phyloP scores from a whole-genome alignment of 2,888 invertebrate species.

The Parnassius smintheus region DNA sequence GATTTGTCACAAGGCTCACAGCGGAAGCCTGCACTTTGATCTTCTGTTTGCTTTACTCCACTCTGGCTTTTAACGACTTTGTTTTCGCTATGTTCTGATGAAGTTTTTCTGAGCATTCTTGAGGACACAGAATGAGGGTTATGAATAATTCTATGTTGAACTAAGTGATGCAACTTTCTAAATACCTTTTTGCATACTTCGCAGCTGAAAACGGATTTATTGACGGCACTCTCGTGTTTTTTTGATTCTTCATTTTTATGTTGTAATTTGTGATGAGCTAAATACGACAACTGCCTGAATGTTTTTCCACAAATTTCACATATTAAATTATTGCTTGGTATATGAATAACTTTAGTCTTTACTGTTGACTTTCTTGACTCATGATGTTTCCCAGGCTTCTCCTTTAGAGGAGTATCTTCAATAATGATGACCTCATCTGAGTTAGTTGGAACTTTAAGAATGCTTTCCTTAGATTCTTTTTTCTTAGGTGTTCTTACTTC shows the following conservation, averaged over 20 bases:
- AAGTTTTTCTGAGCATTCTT: conserved; percentile 55
- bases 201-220: conserved; percentile 60
- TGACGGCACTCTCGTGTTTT: conserved; percentile 38
- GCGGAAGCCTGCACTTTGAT: conserved; percentile 67
- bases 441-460: conserved; percentile 39
- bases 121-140: conserved; percentile 45
- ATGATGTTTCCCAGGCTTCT: conserved; percentile 41
- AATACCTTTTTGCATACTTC: conserved; percentile 75
- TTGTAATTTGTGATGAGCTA: conserved; percentile 66
- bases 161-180: conserved; percentile 72
- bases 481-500: conserved; percentile 47
- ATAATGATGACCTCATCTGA: conserved; percentile 57
- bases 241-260: conserved; percentile 59
- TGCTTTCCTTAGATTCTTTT: conserved; percentile 52
- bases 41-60: conserved; percentile 50
- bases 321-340: conserved; percentile 44
- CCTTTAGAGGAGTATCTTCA: conserved; percentile 57
- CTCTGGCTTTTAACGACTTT: conserved; percentile 46
- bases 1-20: conserved; percentile 78
- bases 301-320: conserved; percentile 75
- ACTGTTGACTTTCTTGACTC: conserved; percentile 40
- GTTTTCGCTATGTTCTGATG: conserved; percentile 56
- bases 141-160: conserved; percentile 71
- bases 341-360: conserved; percentile 43
- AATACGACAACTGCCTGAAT: conserved; percentile 72